Percentiles rank a stretch among this genome's conserved stretches.
phyloP scores from a whole-genome alignment of 2,113 vertebrate genomes.

The Callaeas wilsoni region DNA sequence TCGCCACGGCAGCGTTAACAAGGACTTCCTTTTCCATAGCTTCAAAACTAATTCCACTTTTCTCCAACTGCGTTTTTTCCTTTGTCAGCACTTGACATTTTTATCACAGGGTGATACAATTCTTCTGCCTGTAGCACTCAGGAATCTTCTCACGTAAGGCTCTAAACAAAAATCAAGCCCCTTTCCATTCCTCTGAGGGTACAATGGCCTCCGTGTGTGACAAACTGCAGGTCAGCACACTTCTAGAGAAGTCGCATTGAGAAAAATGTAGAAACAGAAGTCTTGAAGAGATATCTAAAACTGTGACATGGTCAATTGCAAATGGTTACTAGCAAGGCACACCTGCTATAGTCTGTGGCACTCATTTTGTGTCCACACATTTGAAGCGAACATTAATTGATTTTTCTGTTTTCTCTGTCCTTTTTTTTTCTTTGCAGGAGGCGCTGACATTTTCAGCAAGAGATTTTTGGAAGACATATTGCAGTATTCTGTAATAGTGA shows the following conservation, averaged over 20 bases:
- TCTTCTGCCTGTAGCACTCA: background rate
- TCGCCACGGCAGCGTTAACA: background rate
- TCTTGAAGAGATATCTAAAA: background rate
- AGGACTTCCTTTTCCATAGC: background rate
- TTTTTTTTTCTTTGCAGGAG: slow-evolving; percentile 65
- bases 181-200: background rate
- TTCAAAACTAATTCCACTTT: background rate
- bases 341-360: background rate
- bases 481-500: slow-evolving; percentile 79
- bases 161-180: background rate
- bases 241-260: background rate
- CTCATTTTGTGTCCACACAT: background rate
- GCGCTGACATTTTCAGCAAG: slow-evolving; percentile 66
- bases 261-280: background rate
- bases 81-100: background rate
- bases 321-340: background rate
- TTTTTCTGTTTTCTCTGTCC: background rate
- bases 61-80: background rate
- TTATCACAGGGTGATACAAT: background rate
- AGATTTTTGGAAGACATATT: slow-evolving; percentile 70
- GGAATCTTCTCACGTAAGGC: background rate
- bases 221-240: background rate
- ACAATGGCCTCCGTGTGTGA: background rate
- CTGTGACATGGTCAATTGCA: background rate
- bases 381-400: slow-evolving; percentile 24